Evolutionary conservation across 2,888 invertebrate genomes (phyloP).

Genomic region (Steinernema carpocapsae): DNA sequence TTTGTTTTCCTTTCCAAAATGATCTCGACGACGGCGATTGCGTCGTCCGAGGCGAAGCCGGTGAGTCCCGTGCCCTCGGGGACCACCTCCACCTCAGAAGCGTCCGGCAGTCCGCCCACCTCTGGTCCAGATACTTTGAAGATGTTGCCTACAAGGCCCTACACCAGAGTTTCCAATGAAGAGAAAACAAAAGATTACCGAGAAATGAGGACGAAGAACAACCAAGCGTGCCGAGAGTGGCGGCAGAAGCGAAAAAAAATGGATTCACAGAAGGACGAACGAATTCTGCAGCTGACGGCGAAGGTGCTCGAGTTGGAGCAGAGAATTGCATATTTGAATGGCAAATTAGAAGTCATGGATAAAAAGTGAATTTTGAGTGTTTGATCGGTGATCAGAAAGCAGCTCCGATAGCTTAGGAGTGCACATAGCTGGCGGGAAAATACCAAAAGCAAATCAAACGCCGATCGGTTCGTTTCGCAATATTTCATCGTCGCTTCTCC

Average conservation of each 20-base stretch:
- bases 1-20: too few relatives aligned
- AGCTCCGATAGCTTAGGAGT: not conserved
- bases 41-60: not conserved
- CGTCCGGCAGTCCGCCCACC: not conserved
- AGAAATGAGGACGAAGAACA: conserved; percentile 24
- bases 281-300: conserved; percentile 2
- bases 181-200: conserved; percentile 27
- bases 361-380: conserved; percentile 4
- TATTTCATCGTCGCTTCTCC: not conserved
- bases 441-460: not conserved
- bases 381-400: not conserved
- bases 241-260: conserved; percentile 7
- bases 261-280: conserved; percentile 8
- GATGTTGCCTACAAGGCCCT: not conserved
- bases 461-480: not conserved
- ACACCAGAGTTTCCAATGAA: conserved; percentile 1
- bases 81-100: not conserved
- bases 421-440: not conserved
- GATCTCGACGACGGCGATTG: not conserved
- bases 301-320: conserved; percentile 24
- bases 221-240: conserved; percentile 28
- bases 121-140: not conserved
- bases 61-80: not conserved
- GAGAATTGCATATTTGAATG: conserved; percentile 12
- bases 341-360: not conserved